Conservation (phyloP, 2,113 vertebrate species). For the Caloenas nicobarica region DNA sequence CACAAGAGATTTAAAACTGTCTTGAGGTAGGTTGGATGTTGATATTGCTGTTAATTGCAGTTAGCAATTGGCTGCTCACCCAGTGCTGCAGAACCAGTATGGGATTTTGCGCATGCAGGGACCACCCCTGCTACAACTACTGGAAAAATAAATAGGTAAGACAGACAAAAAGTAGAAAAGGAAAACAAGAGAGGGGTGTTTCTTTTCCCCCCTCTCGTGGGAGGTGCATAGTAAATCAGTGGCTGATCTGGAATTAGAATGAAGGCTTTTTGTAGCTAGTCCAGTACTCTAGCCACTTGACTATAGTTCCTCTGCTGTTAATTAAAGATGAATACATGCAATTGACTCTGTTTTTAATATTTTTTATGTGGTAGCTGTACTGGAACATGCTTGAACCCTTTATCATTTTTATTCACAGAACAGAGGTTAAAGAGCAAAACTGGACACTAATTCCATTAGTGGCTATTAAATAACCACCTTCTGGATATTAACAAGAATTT, state of each 20-base stretch:
- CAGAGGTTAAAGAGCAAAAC: neutral
- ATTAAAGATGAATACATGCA: neutral
- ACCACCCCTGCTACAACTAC: neutral
- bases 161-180: neutral
- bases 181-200: neutral
- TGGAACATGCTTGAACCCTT: neutral
- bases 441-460: neutral
- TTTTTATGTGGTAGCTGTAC: neutral
- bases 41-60: neutral
- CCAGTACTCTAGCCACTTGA: neutral
- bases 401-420: neutral
- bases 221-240: neutral
- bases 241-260: neutral
- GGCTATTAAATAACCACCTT: neutral
- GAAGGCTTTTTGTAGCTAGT: neutral
- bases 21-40: neutral
- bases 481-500: neutral
- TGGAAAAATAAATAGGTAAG: neutral
- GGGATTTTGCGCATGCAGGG: neutral
- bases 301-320: neutral
- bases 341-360: neutral
- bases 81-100: accelerated
- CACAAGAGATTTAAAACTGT: neutral
- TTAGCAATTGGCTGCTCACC: neutral
- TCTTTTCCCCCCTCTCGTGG: neutral